phyloP scores from a whole-genome alignment of 1,140 invertebrate species.

The Papilio polytes region DNA sequence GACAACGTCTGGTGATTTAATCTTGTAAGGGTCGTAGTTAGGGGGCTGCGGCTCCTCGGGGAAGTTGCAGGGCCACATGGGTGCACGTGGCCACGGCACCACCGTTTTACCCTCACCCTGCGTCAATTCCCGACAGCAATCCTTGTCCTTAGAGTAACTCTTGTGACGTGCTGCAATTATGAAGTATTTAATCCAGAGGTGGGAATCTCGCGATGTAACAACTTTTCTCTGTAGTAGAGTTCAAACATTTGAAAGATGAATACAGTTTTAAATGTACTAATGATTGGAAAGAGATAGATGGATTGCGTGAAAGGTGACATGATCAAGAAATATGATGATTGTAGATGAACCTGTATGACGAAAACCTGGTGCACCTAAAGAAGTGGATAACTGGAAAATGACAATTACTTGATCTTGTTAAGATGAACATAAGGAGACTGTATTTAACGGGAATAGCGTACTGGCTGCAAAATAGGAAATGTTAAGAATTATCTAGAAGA shows the following conservation, averaged over 20 bases:
- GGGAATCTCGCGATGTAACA: neutral
- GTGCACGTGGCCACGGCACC: conserved; percentile 66
- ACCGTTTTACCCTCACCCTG: conserved; percentile 62
- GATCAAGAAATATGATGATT: too few species aligned
- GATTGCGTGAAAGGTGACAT: too few species aligned
- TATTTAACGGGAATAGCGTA: too few species aligned
- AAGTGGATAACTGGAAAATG: too few species aligned
- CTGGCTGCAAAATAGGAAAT: neutral
- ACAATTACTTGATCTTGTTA: neutral
- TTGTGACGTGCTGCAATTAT: conserved; percentile 47
- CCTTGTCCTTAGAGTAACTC: conserved; percentile 58
- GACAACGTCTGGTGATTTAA: conserved; percentile 68
- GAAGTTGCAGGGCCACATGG: conserved; percentile 60
- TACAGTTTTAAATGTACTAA: too few species aligned
- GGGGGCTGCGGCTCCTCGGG: conserved; percentile 59
- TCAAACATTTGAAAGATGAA: too few species aligned
- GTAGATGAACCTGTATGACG: too few species aligned
- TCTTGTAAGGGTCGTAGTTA: conserved; percentile 75
- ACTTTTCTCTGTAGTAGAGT: neutral
- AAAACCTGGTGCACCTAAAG: too few species aligned
- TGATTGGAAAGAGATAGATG: too few species aligned
- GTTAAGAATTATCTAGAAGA: neutral
- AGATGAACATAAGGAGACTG: too few species aligned
- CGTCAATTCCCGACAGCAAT: conserved; percentile 59
- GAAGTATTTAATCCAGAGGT: neutral